Evolutionary conservation across 1,140 invertebrate genomes (phyloP).

Genomic region (Drosophila pallidifrons): DNA sequence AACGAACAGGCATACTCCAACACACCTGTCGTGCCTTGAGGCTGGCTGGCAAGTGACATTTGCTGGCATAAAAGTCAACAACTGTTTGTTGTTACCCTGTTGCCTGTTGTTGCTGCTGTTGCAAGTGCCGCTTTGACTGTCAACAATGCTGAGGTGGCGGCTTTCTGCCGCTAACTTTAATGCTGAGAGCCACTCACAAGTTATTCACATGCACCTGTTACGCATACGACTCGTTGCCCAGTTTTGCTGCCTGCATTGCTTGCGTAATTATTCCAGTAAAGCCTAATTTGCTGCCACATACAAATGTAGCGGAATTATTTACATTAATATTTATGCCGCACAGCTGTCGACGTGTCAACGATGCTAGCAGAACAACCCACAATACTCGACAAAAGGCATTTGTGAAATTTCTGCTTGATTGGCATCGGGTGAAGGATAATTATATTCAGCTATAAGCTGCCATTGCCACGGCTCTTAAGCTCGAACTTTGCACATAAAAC

Average conservation of each 20-base stretch:
- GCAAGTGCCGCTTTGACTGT: slow-evolving; percentile 72
- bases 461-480: slow-evolving; percentile 32
- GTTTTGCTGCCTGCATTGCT: slow-evolving; percentile 1
- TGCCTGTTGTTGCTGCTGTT: slow-evolving; percentile 33
- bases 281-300: slow-evolving; percentile 47
- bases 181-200: slow-evolving; percentile 70
- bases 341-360: slow-evolving; percentile 26
- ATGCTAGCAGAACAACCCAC: background rate
- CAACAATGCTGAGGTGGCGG: slow-evolving; percentile 73
- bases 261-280: slow-evolving; percentile 50
- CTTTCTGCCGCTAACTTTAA: slow-evolving; percentile 58
- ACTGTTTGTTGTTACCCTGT: slow-evolving; percentile 58
- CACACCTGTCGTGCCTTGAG: slow-evolving; percentile 43
- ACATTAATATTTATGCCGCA: slow-evolving; percentile 46
- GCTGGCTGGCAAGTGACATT: slow-evolving; percentile 73
- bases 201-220: slow-evolving; percentile 62
- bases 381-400: slow-evolving; percentile 23
- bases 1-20: background rate
- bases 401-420: slow-evolving; percentile 16
- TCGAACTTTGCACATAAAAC: slow-evolving; percentile 69
- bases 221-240: slow-evolving; percentile 35
- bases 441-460: slow-evolving; percentile 71
- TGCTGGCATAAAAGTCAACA: slow-evolving; percentile 79
- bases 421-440: slow-evolving; percentile 52
- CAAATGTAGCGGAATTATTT: slow-evolving; percentile 10